phyloP scores from a whole-genome alignment of 1,140 invertebrate species.

The Triops longicaudatus region DNA sequence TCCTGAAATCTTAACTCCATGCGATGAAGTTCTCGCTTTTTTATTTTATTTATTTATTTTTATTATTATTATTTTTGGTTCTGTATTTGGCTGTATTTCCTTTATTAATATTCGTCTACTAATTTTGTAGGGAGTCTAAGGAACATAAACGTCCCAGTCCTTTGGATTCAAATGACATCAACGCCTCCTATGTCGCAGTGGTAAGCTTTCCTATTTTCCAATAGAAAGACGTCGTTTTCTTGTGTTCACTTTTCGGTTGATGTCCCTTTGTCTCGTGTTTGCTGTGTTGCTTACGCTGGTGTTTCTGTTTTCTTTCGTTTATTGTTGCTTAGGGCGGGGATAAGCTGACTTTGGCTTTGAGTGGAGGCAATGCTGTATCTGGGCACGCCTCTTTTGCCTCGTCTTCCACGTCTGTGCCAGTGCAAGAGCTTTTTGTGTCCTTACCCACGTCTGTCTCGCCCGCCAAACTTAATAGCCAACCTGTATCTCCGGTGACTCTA shows the following conservation, averaged over 20 bases:
- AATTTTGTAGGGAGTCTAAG: neutral
- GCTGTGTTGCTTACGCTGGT: constrained; percentile 29
- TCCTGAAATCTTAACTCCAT: neutral
- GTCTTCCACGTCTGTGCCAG: neutral
- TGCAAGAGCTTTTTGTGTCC: constrained; percentile 20
- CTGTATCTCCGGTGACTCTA: constrained; percentile 43
- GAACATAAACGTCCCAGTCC: neutral
- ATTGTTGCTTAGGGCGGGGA: constrained; percentile 53
- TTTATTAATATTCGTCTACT: neutral
- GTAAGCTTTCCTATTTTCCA: constrained; percentile 24
- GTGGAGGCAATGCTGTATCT: constrained; percentile 22
- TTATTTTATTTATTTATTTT: constrained; percentile 20
- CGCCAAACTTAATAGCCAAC: constrained; percentile 32
- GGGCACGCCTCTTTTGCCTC: constrained; percentile 8
- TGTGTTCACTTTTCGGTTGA: constrained; percentile 17
- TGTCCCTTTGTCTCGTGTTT: constrained; percentile 19
- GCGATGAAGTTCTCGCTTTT: constrained; percentile 5
- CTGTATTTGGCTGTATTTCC: neutral
- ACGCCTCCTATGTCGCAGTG: constrained; percentile 21
- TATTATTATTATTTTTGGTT: neutral
- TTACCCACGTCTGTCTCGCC: constrained; percentile 22
- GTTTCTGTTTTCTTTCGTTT: constrained; percentile 29
- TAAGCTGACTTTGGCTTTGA: constrained; percentile 58
- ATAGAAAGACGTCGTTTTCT: neutral
- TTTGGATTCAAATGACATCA: neutral